Evolutionary conservation across 2,888 invertebrate species (phyloP).

Genomic region (Diarsia brunnea): DNA sequence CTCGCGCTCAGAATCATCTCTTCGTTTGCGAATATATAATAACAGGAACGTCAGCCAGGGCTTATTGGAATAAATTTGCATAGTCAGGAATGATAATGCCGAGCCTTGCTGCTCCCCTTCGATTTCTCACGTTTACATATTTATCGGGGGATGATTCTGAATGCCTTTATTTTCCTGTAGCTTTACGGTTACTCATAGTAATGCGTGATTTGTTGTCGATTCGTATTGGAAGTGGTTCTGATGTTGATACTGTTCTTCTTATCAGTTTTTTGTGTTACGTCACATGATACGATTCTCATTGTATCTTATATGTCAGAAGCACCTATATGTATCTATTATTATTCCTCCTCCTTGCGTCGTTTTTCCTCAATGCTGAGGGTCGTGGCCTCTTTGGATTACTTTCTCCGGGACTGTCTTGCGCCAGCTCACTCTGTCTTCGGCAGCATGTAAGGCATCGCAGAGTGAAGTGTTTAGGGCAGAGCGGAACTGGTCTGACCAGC

Average conservation of each 20-base stretch:
- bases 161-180: slow-evolving; percentile 70
- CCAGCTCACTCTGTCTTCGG: too few species aligned
- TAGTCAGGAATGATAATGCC: slow-evolving; percentile 86
- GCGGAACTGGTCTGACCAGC: too few species aligned
- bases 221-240: slow-evolving; percentile 26
- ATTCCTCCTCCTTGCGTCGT: too few species aligned
- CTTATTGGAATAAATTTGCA: slow-evolving; percentile 91
- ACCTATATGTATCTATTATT: too few species aligned
- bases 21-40: slow-evolving; percentile 90
- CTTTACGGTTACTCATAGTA: slow-evolving; percentile 64
- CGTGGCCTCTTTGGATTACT: too few species aligned
- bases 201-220: slow-evolving; percentile 47
- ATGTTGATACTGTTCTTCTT: neutral
- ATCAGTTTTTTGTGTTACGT: slow-evolving; percentile 2
- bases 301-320: too few species aligned
- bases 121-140: slow-evolving; percentile 88
- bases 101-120: slow-evolving; percentile 79
- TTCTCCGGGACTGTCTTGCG: too few species aligned
- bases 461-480: too few species aligned
- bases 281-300: neutral
- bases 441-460: too few species aligned
- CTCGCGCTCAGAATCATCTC: slow-evolving; percentile 88
- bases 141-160: slow-evolving; percentile 86
- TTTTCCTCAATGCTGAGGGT: too few species aligned
- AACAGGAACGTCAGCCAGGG: slow-evolving; percentile 84